Evolutionary conservation across 2,888 invertebrate species (phyloP), one percentile per base, ranked within the genome.

Genomic region (Dendrolimus houi): DNA sequence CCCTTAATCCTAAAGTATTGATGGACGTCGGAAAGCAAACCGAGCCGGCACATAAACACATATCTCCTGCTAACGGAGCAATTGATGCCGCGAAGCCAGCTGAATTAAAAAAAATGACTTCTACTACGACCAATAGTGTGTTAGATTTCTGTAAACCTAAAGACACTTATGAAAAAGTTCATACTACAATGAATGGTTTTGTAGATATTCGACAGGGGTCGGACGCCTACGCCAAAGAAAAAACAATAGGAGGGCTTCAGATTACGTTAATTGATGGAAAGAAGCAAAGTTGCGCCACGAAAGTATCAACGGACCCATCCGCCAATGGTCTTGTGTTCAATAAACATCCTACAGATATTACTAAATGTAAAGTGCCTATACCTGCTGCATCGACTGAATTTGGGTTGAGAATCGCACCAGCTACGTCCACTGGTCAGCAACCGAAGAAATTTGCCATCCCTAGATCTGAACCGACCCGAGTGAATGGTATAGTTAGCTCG

Each of bases 1-100:
- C 90, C 56, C 81, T 91, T 59, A 89, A 82, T 65, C 89, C 90
- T 47, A 89, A 88, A 75, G 87, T 89, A 60, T 75, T 90, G 59
- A 79, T 87, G 68, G 89, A 90, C 60, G 85, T 85, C 60, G 77
- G 79, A 47, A 87, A 86, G 65, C 85, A 83, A 73, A 70, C 74
- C 52, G 81, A 85, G 54, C 63, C 67, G 55, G 62, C 69, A 47
- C 70, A 68, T 57, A 79, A 76, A 65, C 63, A 75, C 29, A 68
- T 71, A 52, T 61, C 68, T 52, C 64, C 71, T 55, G 57, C 64
- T 12, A 78, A 77, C 55, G 79, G 79, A 55, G 59, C 63, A 29
- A 56, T 67, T 47, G 73, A 76, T 61, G 62, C 65, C 41, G 66
- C 69, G 29, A 83, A 77, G 70, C 60, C 67, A 55, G 65, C 72